A percentile compares a stretch with the other conserved stretches of the same genome.
phyloP scores from a whole-genome alignment of 2,797 vertebrate genomes.

The Balearica regulorum region DNA sequence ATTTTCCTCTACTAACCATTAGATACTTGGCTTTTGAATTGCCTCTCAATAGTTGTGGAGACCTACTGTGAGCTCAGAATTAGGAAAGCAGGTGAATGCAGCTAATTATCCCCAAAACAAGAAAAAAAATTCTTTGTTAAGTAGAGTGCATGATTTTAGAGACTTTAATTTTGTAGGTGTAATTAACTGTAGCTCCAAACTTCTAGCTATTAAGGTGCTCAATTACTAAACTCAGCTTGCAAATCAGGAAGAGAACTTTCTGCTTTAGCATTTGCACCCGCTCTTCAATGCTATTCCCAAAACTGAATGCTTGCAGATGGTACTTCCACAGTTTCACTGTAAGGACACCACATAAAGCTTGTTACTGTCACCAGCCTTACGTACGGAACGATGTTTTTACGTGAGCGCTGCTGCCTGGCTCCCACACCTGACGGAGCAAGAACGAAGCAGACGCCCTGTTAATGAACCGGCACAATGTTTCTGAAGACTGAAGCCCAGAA shows the following conservation, averaged over 20 bases:
- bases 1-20: background rate
- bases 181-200: background rate
- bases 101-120: background rate
- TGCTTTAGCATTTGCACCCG: background rate
- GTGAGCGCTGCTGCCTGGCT: background rate
- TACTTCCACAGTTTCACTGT: background rate
- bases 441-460: background rate
- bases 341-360: background rate
- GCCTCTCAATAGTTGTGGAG: background rate
- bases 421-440: background rate
- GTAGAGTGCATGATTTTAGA: background rate
- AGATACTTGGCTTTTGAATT: background rate
- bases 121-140: background rate
- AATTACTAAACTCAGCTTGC: background rate
- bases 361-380: background rate
- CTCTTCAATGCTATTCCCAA: background rate
- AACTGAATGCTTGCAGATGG: background rate
- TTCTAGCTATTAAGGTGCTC: background rate
- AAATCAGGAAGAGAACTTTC: background rate
- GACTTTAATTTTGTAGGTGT: background rate
- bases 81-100: background rate
- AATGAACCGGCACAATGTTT: background rate
- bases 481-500: background rate
- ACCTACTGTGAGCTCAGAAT: background rate
- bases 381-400: background rate